These are phyloP conservation scores for Notocelia uddmanniana DNA, from an alignment of 2,888 invertebrate species.

Conservation along the genomic window DNA sequence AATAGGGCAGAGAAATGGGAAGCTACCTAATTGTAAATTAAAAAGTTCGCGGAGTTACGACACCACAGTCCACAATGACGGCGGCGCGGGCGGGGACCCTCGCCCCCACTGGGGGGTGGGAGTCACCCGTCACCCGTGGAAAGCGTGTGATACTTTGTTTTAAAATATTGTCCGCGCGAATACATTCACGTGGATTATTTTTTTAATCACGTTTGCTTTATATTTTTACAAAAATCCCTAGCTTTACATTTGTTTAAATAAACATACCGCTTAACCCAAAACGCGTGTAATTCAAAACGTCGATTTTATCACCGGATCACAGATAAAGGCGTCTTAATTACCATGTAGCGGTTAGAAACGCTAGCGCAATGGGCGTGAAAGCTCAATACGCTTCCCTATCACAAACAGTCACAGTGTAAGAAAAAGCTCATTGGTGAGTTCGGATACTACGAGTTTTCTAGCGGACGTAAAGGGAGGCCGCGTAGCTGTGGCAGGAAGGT, in stretches of 20 bases:
- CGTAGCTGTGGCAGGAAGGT: conserved; percentile 66
- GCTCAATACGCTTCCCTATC: conserved; percentile 67
- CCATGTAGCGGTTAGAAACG: conserved; percentile 68
- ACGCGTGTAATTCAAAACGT: conserved; percentile 41
- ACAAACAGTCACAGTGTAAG: conserved; percentile 62
- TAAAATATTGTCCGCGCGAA: conserved; percentile 85
- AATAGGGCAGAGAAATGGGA: conserved; percentile 86
- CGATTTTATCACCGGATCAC: conserved; percentile 55
- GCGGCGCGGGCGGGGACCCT: conserved; percentile 65
- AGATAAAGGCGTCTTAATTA: conserved; percentile 70
- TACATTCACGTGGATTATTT: conserved; percentile 84
- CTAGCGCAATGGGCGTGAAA: conserved; percentile 76
- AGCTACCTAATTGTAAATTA: conserved; percentile 87
- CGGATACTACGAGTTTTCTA: conserved; percentile 52
- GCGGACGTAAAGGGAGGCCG: conserved; percentile 47
- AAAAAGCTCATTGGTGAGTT: conserved; percentile 45
- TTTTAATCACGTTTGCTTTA: conserved; percentile 78
- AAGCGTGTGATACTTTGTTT: conserved; percentile 86
- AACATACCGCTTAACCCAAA: conserved; percentile 24
- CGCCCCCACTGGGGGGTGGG: conserved; percentile 58
- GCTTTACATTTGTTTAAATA: background rate
- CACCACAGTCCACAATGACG: conserved; percentile 86
- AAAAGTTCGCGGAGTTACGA: conserved; percentile 86
- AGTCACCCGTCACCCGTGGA: conserved; percentile 81
- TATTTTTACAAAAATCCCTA: conserved; percentile 51